Evolutionary conservation across 2,797 vertebrate genomes (phyloP), one percentile per base, ranked within the genome.

Genomic region (Anisognathus igniventris): DNA sequence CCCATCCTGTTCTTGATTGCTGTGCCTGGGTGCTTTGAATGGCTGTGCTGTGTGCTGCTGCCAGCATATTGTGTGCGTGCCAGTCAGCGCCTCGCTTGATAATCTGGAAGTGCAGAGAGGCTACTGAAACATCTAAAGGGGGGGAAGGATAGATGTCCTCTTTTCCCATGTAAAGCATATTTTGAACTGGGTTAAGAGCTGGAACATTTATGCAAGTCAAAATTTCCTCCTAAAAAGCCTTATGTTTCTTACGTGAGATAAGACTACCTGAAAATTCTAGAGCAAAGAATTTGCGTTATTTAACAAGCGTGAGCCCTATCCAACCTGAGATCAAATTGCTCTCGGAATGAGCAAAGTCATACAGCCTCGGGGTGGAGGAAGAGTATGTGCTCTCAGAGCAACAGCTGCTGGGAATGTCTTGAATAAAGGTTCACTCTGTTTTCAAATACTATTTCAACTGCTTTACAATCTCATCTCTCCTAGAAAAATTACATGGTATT

Each of bases 51-150:
- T 47, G 77, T 4, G 7, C 67, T 12, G 62, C 86, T 66, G 54
- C 58, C 54, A 7, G 20, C 10, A 0, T 35, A 6, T 10, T 75
- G 54, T 28, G 14, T 54, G 18, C 0, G 0, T 22, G 65, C 67
- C 39, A 78, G 67, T 3, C 0, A 80, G 50, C 0, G 0, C 42
- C 50, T 77, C 3, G 1, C 28, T 45, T 21, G 40, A n/a, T 50
- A 51, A 42, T 24, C 48, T 51, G 57, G 21, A 61, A 28, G 7
- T 7, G 30, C 53, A 35, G 87, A 67, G 76, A 74, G 73, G 33
- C 42, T 62, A 6, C 44, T 12, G 37, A 65, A 95, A 35, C n/a
- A 64, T 47, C 48, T 45, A 2, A 2, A 0, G 2, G 10, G 6
- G 31, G 15, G 11, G 4, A 11, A 27, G 5, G 35, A 48, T 37